These are phyloP conservation scores for Drosophila kikkawai DNA, from an alignment of 1,140 invertebrate genomes.

Conservation along the genomic window DNA sequence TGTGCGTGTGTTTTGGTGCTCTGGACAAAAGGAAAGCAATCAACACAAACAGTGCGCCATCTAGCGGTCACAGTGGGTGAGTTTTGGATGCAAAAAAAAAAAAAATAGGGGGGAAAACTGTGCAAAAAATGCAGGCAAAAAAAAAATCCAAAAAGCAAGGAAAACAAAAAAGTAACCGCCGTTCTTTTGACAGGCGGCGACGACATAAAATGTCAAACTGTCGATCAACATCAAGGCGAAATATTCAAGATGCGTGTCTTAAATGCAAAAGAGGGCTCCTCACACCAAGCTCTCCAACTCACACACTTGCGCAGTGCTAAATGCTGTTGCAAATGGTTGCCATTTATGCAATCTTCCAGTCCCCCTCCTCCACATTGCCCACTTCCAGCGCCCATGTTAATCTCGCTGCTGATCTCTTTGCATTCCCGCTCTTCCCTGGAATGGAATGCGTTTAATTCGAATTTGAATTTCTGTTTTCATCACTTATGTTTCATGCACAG, in stretches of 20 bases:
- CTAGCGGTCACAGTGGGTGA: slow-evolving; percentile 44
- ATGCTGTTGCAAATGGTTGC: slow-evolving; percentile 48
- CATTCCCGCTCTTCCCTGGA: slow-evolving; percentile 76
- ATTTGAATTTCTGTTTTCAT: slow-evolving; percentile 67
- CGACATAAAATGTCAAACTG: slow-evolving; percentile 82
- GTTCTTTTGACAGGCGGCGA: slow-evolving; percentile 74
- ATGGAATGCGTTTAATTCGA: slow-evolving; percentile 80
- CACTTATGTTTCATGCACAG: slow-evolving; percentile 30
- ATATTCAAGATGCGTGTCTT: slow-evolving; percentile 79
- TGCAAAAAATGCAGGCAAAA: slow-evolving; percentile 2
- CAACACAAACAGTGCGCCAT: slow-evolving; percentile 41
- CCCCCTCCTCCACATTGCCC: slow-evolving; percentile 7
- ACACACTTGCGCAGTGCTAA: slow-evolving; percentile 31
- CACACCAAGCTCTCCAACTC: not conserved
- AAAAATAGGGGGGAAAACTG: not conserved
- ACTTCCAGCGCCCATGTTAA: slow-evolving; percentile 49
- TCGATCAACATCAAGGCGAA: slow-evolving; percentile 82
- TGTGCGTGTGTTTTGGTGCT: slow-evolving; percentile 8
- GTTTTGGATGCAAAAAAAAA: slow-evolving; percentile 3
- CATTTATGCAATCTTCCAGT: slow-evolving; percentile 68
- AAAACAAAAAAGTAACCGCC: slow-evolving; percentile 60
- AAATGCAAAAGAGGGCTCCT: slow-evolving; percentile 64
- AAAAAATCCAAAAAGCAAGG: slow-evolving; percentile 5
- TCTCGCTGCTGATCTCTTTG: slow-evolving; percentile 74
- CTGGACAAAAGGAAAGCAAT: slow-evolving; percentile 25